Conservation (phyloP, 2,113 vertebrate genomes). For the Calyptommatus sinebrachiatus region DNA sequence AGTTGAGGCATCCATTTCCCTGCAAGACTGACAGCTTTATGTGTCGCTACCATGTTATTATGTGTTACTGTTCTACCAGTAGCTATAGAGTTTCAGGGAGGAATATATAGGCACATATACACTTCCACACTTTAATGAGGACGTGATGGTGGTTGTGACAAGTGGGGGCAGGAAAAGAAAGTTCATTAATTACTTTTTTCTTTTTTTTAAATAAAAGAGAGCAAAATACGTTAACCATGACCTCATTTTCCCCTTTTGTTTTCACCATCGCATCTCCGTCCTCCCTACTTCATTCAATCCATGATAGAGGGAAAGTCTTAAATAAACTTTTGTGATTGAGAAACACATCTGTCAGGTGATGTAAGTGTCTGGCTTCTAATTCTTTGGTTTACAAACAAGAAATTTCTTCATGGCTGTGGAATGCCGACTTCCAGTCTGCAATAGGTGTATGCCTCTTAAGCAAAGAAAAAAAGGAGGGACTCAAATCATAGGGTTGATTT, state of each 20-base stretch:
- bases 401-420: conserved; percentile 59
- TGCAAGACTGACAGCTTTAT: conserved; percentile 85
- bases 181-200: conserved; percentile 52
- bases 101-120: conserved; percentile 58
- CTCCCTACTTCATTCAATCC: conserved; percentile 48
- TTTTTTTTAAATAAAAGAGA: conserved; percentile 70
- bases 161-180: conserved; percentile 18
- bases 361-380: conserved; percentile 63
- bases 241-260: conserved; percentile 59
- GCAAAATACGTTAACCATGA: conserved; percentile 70
- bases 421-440: conserved; percentile 40
- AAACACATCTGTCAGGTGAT: conserved; percentile 72
- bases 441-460: conserved; percentile 8
- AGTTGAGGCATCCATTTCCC: conserved; percentile 80
- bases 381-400: conserved; percentile 63
- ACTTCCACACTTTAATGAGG: conserved; percentile 76
- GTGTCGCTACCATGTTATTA: conserved; percentile 84
- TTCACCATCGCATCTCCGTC: conserved; percentile 46
- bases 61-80: conserved; percentile 78
- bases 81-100: conserved; percentile 78
- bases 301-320: conserved; percentile 51
- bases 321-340: conserved; percentile 58
- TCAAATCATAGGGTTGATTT: background rate
- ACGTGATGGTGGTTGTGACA: background rate
- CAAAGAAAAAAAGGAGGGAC: background rate